Base-by-base conservation (phyloP, 2,797 vertebrate genomes). In the Lycodopsis pacificus region DNA sequence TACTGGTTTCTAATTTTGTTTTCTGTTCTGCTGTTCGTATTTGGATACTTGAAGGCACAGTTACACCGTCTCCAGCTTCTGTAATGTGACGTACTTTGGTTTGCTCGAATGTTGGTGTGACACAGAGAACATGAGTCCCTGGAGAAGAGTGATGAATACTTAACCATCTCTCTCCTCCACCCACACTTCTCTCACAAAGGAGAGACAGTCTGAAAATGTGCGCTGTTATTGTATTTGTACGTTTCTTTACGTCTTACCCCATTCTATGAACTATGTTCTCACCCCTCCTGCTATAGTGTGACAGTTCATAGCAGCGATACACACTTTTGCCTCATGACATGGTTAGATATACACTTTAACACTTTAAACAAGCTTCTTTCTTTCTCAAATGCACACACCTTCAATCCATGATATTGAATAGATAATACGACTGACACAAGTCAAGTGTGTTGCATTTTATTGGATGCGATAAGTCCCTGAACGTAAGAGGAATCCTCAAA, bases 1-100 rank as follows among this genome's bases (percentile, higher is more conserved):
- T 57, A 30, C 65, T 62, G n/a, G 53, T n/a, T 77, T 79, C 73
- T 71, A 57, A 71, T 80, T 66, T 71, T 44, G n/a, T 63, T 62
- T 64, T 76, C 36, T 56, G 34, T 19, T n/a, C 30, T 44, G 48
- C 54, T 71, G 49, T 73, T 75, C 73, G 36, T 22, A 56, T 71
- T 68, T 56, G 14, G 44, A 56, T 38, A 13, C 22, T 57, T 46
- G 1, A 9, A 36, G 38, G 63, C 20, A 40, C 77, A 57, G 27
- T 30, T 7, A 10, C 40, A 62, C 0, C 64, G 40, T 66, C 48
- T 61, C 51, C 25, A 58, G 17, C 5, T 32, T 62, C 57, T 42
- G 34, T 66, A 44, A 53, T 66, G 57, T 68, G 70, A 71, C 7
- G 2, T 25, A 20, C 42, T 14, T 34, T 15, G 15, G 17, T 42